phyloP scores from a whole-genome alignment of 2,888 invertebrate genomes.

The Leucoma salicis region DNA sequence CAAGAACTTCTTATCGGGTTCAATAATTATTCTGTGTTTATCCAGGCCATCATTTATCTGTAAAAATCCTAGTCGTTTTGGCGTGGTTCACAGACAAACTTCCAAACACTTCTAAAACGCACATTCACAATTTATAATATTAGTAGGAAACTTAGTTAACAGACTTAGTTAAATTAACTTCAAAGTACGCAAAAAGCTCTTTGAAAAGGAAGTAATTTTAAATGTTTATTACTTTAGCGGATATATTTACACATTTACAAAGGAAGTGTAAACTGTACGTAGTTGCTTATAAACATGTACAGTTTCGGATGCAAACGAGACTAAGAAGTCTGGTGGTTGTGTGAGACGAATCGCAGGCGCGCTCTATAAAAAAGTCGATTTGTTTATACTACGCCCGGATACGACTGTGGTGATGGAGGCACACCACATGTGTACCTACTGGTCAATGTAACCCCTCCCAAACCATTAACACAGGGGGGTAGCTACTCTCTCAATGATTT shows the following conservation, averaged over 20 bases:
- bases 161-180: constrained; percentile 10
- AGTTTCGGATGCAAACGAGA: constrained; percentile 44
- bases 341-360: constrained; percentile 64
- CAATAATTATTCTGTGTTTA: no score
- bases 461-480: constrained; percentile 25
- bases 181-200: constrained; percentile 2
- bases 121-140: no score
- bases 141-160: constrained; percentile 5
- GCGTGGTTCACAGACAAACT: no score
- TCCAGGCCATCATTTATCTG: no score
- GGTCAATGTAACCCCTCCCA: constrained; percentile 47
- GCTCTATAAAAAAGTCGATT: constrained; percentile 74
- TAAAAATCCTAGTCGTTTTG: no score
- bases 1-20: no score
- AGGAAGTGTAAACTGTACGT: constrained; percentile 29
- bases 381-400: constrained; percentile 72
- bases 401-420: constrained; percentile 56
- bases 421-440: constrained; percentile 64
- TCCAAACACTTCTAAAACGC: no score
- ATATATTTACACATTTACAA: constrained; percentile 21
- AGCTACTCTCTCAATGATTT: constrained; percentile 8
- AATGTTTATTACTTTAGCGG: constrained; percentile 10
- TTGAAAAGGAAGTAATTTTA: constrained; percentile 8
- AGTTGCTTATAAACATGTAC: constrained; percentile 42
- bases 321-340: constrained; percentile 44